Conservation (phyloP, 1,140 invertebrate genomes). For the Papilio dardanus region DNA sequence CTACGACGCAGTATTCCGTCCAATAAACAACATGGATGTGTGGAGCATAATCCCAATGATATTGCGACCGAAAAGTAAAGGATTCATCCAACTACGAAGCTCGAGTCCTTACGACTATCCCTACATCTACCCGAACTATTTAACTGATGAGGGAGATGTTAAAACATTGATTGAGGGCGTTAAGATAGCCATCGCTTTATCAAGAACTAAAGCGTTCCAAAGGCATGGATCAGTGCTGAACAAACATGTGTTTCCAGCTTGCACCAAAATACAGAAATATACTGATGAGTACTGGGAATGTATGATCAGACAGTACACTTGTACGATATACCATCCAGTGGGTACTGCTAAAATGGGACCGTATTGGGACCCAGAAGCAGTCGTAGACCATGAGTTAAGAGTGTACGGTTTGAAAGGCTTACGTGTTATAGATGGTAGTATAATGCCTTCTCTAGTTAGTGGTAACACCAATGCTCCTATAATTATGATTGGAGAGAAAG, state of each 20-base stretch:
- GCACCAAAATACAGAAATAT: conserved; percentile 85
- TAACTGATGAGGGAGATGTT: conserved; percentile 90
- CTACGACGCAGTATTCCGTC: conserved; percentile 88
- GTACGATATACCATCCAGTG: conserved; percentile 93
- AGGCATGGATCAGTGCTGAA: conserved; percentile 87
- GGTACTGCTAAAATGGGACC: conserved; percentile 97
- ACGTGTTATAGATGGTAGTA: conserved; percentile 92
- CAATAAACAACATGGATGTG: conserved; percentile 89
- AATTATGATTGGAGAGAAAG: conserved; percentile 94
- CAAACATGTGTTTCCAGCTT: conserved; percentile 87
- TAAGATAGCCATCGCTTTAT: conserved; percentile 89
- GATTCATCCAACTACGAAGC: conserved; percentile 90
- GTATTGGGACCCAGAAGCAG: conserved; percentile 90
- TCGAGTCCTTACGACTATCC: conserved; percentile 95
- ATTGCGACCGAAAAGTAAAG: conserved; percentile 90
- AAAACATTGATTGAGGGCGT: conserved; percentile 92
- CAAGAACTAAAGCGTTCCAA: conserved; percentile 88
- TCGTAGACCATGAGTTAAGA: conserved; percentile 92
- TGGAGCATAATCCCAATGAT: conserved; percentile 95
- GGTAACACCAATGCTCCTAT: conserved; percentile 93
- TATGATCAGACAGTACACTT: conserved; percentile 90
- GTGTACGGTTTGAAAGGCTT: conserved; percentile 91
- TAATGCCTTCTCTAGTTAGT: conserved; percentile 92
- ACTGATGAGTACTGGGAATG: conserved; percentile 92
- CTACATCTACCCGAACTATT: conserved; percentile 96